Base-by-base conservation (phyloP, 2,888 invertebrate genomes). In the Volucella zonaria region DNA sequence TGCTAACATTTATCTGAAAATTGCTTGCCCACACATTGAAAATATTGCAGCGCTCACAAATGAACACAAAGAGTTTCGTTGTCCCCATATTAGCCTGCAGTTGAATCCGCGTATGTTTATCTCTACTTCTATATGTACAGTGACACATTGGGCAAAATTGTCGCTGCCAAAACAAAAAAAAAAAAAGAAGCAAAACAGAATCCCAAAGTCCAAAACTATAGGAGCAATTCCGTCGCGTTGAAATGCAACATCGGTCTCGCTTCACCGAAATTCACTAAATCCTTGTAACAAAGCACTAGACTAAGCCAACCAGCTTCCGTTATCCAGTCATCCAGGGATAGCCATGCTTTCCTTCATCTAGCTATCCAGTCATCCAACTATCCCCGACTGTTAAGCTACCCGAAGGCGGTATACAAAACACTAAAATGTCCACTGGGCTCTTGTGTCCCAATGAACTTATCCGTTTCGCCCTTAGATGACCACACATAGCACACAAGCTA, bases 401-500 rank as follows among this genome's bases (percentile, higher is more conserved):
- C 49, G 2, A 54, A 61, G 56, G 62, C 49, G 11, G 23, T 12
- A 38, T 14, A 43, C 23, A 52, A 31, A 42, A 54, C 18, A 56
- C 43, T 14, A 67, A 68, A 52, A 52, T 67, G 49, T 61, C 74
- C 52, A 67, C 58, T 54, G 79, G 59, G 51, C 45, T 45, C 58
- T 64, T 23, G 40, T 70, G 58, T 47, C 51, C 51, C 15, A 59
- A 66, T 52, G 31, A 58, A 47, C 73, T 10, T 31, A 38, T 67
- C 52, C 42, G 52, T 40, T 3, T 14, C 31, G 9, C 10, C 6
- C 23, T 11, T 62, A 68, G 38, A 52, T 66, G 58, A 58, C 64
- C 76, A 51, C 78, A 68, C 54, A 58, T 62, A 58, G 59, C 68
- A 70, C 59, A 75, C 68, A 45, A 49, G 10, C 62, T 43, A 58